phyloP scores from a whole-genome alignment of 1,140 invertebrate species.

The Neodiprion virginianus region DNA sequence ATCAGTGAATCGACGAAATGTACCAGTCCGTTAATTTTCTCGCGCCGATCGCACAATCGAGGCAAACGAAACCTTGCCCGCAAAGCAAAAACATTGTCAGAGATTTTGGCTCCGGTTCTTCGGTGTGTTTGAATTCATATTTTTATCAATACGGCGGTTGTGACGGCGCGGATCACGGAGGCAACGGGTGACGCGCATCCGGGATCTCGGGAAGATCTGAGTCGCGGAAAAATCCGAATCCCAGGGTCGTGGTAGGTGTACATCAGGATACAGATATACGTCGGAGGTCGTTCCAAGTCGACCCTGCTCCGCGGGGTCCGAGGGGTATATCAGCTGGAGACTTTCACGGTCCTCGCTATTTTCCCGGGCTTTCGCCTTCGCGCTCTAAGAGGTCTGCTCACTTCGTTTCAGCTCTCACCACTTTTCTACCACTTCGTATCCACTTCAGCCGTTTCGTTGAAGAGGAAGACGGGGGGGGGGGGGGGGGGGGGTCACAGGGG shows the following conservation, averaged over 20 bases:
- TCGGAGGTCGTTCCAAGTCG: not conserved
- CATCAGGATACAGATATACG: not conserved
- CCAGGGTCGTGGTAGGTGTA: not conserved
- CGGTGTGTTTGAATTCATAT: too few species aligned
- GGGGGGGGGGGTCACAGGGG: not conserved
- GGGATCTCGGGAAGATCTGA: too few species aligned
- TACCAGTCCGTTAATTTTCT: too few species aligned
- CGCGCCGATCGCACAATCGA: too few species aligned
- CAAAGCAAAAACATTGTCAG: too few species aligned
- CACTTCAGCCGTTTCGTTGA: not conserved
- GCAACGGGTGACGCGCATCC: too few species aligned
- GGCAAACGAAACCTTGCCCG: too few species aligned
- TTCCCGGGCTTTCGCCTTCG: not conserved
- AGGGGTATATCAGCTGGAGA: not conserved
- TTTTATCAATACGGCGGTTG: too few species aligned
- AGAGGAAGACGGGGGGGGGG: not conserved
- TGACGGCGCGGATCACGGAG: too few species aligned
- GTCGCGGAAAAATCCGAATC: not conserved
- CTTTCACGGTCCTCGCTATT: slow-evolving; percentile 4
- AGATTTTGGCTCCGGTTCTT: too few species aligned
- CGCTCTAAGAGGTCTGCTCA: slow-evolving; percentile 1
- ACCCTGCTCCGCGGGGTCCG: too few species aligned
- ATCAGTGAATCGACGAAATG: too few species aligned
- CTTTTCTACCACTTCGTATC: slow-evolving; percentile 2
- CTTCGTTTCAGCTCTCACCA: slow-evolving; percentile 4